Evolutionary conservation across 2,888 invertebrate genomes (phyloP).

Genomic region (Aleiodes alternator): DNA sequence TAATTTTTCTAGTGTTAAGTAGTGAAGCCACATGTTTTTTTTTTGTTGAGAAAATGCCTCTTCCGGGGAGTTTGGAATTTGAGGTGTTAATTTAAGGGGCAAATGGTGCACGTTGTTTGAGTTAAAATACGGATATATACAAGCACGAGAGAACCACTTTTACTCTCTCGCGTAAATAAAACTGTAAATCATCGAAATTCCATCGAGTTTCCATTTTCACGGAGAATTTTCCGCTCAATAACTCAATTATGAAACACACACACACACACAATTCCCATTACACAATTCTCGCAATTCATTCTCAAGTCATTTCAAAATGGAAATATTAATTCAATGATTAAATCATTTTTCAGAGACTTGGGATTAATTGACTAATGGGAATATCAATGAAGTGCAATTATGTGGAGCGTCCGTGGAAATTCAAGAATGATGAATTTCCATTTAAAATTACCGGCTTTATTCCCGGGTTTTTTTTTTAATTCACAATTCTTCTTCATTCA

Average conservation of each 20-base stretch:
- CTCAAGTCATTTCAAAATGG: neutral
- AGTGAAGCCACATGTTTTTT: too few relatives aligned
- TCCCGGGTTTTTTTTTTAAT: too few relatives aligned
- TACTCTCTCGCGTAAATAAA: slow-evolving; percentile 46
- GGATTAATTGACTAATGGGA: slow-evolving; percentile 49
- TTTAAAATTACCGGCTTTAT: neutral
- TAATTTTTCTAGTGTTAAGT: too few relatives aligned
- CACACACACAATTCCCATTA: slow-evolving; percentile 38
- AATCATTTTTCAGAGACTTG: slow-evolving; percentile 26
- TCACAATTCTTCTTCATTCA: too few relatives aligned
- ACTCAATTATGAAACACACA: slow-evolving; percentile 15
- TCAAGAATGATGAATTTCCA: neutral
- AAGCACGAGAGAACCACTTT: slow-evolving; percentile 35
- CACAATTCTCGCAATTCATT: slow-evolving; percentile 41
- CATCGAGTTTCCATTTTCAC: neutral
- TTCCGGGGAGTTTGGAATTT: too few relatives aligned
- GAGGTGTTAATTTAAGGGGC: too few relatives aligned
- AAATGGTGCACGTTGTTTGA: neutral
- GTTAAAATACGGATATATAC: slow-evolving; percentile 24
- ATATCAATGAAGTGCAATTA: slow-evolving; percentile 58
- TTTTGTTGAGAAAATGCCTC: too few relatives aligned
- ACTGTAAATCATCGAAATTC: slow-evolving; percentile 39
- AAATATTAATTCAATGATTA: neutral
- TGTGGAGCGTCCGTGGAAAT: slow-evolving; percentile 9
- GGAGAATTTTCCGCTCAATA: neutral